Conservation (phyloP, 1,140 invertebrate genomes). For the Gonioctena quinquepunctata region DNA sequence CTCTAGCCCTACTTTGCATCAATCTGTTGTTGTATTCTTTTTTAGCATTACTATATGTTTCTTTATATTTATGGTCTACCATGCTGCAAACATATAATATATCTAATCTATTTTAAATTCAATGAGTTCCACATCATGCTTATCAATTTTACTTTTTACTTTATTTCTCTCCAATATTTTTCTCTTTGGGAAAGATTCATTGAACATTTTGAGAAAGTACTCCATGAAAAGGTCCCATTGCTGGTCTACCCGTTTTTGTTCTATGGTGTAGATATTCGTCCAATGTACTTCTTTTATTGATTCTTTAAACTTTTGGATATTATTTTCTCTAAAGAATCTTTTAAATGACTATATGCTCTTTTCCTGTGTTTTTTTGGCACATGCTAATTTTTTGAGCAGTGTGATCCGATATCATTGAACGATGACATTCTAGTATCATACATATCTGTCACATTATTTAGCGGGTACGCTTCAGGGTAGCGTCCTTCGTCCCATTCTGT, state of each 20-base stretch:
- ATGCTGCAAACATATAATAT: too few species aligned
- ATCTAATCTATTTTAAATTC: not conserved
- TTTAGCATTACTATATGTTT: not conserved
- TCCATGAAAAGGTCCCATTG: not conserved
- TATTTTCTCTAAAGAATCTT: not conserved
- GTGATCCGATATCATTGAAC: not conserved
- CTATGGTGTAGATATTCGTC: not conserved
- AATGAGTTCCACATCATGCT: not conserved
- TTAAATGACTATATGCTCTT: not conserved
- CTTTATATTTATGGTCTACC: not conserved
- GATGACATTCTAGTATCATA: too few species aligned
- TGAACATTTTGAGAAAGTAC: not conserved
- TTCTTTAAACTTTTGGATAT: not conserved
- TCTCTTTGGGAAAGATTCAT: not conserved
- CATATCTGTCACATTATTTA: too few species aligned
- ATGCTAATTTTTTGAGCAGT: not conserved
- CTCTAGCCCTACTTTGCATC: not conserved
- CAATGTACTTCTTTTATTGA: not conserved
- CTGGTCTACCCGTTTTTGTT: not conserved
- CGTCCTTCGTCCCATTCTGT: too few species aligned
- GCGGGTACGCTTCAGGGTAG: too few species aligned
- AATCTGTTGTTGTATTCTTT: not conserved
- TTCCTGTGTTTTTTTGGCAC: not conserved
- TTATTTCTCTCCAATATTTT: not conserved
- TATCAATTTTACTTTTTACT: not conserved